Base-by-base conservation (phyloP, 2,113 vertebrate genomes). In the Ammospiza caudacuta region DNA sequence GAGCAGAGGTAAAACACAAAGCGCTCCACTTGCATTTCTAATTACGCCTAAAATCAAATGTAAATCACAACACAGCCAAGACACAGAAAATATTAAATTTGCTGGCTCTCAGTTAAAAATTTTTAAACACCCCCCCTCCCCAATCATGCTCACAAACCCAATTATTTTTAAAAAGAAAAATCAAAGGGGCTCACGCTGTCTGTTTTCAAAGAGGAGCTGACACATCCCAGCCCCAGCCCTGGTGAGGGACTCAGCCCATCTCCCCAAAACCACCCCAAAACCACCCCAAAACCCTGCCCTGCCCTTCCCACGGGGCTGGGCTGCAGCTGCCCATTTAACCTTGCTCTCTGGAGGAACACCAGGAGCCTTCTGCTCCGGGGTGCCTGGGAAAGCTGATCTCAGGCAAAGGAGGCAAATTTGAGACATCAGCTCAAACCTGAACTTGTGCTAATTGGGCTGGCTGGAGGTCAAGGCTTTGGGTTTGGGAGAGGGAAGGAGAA, bases 11-110 rank as follows among this genome's bases (percentile, higher is more conserved):
- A 97, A 97, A 97, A 98, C 97, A 98, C 97, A 97, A 97, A 97
- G 97, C 95, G 95, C 96, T 97, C 94, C 64, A 96, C 95, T 97
- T 97, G 98, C 98, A 97, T 98, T 95, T 94, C 97, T 98, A 98
- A 98, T 98, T 97, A 97, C 12, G 97, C 97, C 95, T 95, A 98
- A 98, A 98, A 97, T 95, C 97, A 95, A 77, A 98, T 96, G 97
- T 92, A 97, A 97, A 98, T 98, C 97, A 97, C 97, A 97, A 96
- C 96, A 82, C 92, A 66, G 21, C 57, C 94, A 49, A 86, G 83
- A 89, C 81, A 69, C 87, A 27, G 95, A 94, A 96, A 98, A 96
- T 76, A 97, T 77, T 96, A 92, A 83, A 96, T 95, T 97, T 92
- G 96, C 95, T 77, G 16, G 57, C 79, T 91, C 91, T 66, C 83